Evolutionary conservation across 2,888 invertebrate genomes (phyloP).

Genomic region (Hoplodrina ambigua): DNA sequence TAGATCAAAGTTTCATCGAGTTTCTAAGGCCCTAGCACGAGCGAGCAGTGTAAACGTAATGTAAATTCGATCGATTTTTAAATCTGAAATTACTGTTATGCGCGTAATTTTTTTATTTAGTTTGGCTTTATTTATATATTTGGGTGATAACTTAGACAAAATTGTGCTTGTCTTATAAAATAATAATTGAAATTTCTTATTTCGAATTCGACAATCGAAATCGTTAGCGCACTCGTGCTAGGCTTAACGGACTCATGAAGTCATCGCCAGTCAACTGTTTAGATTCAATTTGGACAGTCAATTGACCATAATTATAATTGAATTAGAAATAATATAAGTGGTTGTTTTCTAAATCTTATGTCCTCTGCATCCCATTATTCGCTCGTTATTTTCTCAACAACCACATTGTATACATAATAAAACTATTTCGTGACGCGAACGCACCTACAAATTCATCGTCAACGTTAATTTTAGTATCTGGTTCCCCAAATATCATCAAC

Average conservation of each 20-base stretch:
- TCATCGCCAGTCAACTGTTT: constrained; percentile 62
- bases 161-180: no score
- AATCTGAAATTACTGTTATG: no score
- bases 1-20: constrained; percentile 76
- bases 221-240: no score
- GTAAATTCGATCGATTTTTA: no score
- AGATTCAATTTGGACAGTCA: constrained; percentile 58
- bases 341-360: constrained; percentile 6
- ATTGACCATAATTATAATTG: constrained; percentile 26
- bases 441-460: constrained; percentile 48
- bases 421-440: constrained; percentile 25
- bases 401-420: constrained; percentile 3
- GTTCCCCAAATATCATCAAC: constrained; percentile 56
- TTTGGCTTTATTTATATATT: no score
- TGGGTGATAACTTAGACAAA: no score
- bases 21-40: constrained; percentile 38
- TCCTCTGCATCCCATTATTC: not conserved
- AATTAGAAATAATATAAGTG: constrained; percentile 16
- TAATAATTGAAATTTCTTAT: no score
- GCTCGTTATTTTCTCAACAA: not conserved
- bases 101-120: no score
- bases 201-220: no score
- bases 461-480: constrained; percentile 49
- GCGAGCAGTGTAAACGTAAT: no score
- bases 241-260: constrained; percentile 55